Evolutionary conservation across 2,797 vertebrate species (phyloP), one percentile per base, ranked within the genome.

Genomic region (Agapornis canus): DNA sequence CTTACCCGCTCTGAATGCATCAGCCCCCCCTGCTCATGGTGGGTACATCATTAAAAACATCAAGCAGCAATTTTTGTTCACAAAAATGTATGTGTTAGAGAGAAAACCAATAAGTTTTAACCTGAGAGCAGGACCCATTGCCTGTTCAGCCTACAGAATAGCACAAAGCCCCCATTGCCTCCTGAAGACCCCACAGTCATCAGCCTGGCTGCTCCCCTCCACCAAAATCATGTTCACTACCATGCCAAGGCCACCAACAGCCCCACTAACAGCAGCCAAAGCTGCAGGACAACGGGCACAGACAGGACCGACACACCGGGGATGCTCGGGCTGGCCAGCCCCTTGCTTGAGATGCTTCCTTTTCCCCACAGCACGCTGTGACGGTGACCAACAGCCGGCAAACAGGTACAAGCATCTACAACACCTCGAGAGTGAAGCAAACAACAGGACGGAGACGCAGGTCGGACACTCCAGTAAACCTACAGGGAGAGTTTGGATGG

Each of bases 41-140:
- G 17, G 7, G 14, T 10, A 68, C 7, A 9, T 25, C 29, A 2
- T 21, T 16, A 22, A 57, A 72, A 65, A 5, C 63, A 69, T 2
- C 20, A 18, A 52, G 26, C 23, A 23, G 16, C 19, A 31, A 25
- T 12, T 72, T 65, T 52, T 10, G 10, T 2, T 19, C 45, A 35
- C 18, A 45, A 61, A 92, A 92, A 52, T 0, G 16, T 0, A 2
- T 0, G 2, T 0, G 2, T 26, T 23, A 9, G 35, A 47, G 37
- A 35, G 7, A 42, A 25, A 10, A 26, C 0, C 5, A 29, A 7
- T 9, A 0, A 4, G 4, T 15, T 1, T 9, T 4, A 12, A 37
- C 40, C 1, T 0, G 0, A 66, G n/a, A 37, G 9, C 48, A 35
- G 42, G 23, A 27, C 9, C 13, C 48, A 2, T 42, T 2, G 0